Evolutionary conservation across 2,113 vertebrate genomes (phyloP).

Genomic region (Eira barbara): DNA sequence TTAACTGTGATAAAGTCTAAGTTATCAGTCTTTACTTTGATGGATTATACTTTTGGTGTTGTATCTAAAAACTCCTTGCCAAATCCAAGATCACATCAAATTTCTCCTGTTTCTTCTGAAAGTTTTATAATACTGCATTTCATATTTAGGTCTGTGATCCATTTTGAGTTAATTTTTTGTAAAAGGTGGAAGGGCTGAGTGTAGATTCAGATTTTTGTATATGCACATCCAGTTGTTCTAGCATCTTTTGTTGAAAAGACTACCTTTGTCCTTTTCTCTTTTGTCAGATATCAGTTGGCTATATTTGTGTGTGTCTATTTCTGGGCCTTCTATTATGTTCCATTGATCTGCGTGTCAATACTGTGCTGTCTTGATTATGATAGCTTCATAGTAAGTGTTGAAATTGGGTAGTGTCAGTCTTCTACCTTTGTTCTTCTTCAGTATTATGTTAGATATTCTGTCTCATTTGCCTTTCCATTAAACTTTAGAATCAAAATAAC

Average conservation of each 20-base stretch:
- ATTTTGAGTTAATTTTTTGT: neutral
- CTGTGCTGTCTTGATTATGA: neutral
- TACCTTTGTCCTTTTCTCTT: neutral
- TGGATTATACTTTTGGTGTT: neutral
- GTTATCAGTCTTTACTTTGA: neutral
- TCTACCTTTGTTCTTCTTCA: neutral
- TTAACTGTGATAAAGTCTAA: neutral
- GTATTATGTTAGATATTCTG: neutral
- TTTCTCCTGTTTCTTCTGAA: neutral
- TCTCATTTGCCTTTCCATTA: neutral
- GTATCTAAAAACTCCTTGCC: neutral
- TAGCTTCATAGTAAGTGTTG: neutral
- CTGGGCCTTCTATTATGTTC: neutral
- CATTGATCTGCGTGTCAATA: neutral
- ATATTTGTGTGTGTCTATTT: neutral
- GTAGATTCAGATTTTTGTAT: neutral
- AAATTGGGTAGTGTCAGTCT: neutral
- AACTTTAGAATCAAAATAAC: neutral
- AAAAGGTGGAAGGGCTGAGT: neutral
- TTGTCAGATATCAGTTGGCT: neutral
- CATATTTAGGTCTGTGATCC: neutral
- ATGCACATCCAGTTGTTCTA: neutral
- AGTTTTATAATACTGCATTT: neutral
- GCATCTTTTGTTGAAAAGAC: neutral
- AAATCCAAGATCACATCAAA: neutral